Conservation (phyloP, 2,888 invertebrate genomes). For the Nipponacmea schrenckii region DNA sequence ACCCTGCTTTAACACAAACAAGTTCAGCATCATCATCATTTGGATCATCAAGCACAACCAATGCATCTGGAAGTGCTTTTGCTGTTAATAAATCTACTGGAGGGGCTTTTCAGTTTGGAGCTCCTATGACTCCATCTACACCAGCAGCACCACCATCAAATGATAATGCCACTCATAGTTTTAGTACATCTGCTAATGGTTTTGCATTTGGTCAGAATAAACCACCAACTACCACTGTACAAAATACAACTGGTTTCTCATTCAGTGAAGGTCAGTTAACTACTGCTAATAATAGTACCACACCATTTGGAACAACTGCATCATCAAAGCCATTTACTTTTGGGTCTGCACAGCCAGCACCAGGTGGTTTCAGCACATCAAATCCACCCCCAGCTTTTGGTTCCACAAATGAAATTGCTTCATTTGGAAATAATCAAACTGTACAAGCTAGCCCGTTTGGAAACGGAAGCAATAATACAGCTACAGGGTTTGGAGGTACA, state of each 20-base stretch:
- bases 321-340: background rate
- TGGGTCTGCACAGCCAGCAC: background rate
- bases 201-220: constrained; percentile 1
- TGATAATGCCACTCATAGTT: background rate
- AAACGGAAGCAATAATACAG: background rate
- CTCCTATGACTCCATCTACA: too few relatives aligned
- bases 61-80: too few relatives aligned
- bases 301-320: background rate
- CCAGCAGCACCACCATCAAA: background rate
- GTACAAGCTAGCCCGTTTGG: background rate
- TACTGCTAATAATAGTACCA: background rate
- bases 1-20: background rate
- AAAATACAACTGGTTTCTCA: background rate
- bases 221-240: background rate
- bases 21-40: background rate
- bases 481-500: background rate
- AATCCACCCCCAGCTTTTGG: background rate
- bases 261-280: background rate
- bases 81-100: too few relatives aligned
- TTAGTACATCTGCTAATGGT: background rate
- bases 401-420: background rate
- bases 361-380: background rate
- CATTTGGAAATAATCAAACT: background rate
- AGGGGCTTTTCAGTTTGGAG: background rate
- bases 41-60: background rate